These are phyloP conservation scores for Hipposideros larvatus DNA, from an alignment of 2,797 vertebrate genomes.

Conservation along the genomic window DNA sequence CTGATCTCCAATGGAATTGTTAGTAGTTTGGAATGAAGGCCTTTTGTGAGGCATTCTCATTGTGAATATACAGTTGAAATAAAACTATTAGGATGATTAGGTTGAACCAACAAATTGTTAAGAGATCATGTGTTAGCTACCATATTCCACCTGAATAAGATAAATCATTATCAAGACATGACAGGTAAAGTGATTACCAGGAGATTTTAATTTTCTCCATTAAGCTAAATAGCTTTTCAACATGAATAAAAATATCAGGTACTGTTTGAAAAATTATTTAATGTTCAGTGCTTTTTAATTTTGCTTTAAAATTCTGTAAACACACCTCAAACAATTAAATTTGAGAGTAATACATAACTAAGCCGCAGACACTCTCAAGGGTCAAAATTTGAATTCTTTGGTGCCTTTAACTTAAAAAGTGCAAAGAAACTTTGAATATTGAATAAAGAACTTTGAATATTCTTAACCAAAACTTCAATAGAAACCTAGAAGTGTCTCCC, in stretches of 20 bases:
- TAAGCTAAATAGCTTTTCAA: conserved; percentile 34
- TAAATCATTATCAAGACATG: conserved; percentile 17
- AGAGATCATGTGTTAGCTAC: conserved; percentile 48
- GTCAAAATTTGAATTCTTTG: conserved; percentile 50
- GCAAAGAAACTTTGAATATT: not conserved
- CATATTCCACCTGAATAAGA: conserved; percentile 9
- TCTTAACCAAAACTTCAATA: not conserved
- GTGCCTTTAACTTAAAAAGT: conserved; percentile 38
- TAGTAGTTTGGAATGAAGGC: not conserved
- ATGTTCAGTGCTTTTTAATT: conserved; percentile 18
- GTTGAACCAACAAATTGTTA: conserved; percentile 45
- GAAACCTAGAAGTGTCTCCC: conserved; percentile 31
- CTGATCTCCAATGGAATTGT: not conserved
- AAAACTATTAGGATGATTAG: conserved; percentile 54
- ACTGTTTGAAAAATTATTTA: conserved; percentile 4
- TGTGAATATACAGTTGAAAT: conserved; percentile 24
- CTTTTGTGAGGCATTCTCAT: conserved; percentile 26
- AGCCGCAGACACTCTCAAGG: conserved; percentile 9
- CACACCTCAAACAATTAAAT: conserved; percentile 31
- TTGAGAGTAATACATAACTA: conserved; percentile 34
- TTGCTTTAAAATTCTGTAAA: conserved; percentile 55
- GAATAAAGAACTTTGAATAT: not conserved
- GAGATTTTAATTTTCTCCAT: conserved; percentile 46
- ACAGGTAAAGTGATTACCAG: conserved; percentile 12
- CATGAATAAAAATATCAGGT: conserved; percentile 46